Conservation (phyloP, 2,113 vertebrate genomes). For the Tenrec ecaudatus region DNA sequence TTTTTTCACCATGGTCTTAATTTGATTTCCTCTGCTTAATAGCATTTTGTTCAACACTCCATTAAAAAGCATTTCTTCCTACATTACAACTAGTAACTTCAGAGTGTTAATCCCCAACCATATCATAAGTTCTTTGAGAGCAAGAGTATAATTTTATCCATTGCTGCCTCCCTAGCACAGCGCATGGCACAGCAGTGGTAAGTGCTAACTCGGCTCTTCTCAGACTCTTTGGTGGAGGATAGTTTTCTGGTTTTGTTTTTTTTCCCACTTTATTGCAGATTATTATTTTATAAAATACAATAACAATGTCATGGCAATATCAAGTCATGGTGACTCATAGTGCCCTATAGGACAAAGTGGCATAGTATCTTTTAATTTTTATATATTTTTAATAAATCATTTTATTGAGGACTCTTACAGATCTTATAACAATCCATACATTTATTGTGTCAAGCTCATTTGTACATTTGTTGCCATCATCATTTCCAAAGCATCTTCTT, state of each 20-base stretch:
- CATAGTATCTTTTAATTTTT: no score
- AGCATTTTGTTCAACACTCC: background rate
- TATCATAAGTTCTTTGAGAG: constrained; percentile 21
- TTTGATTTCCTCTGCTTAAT: constrained; percentile 39
- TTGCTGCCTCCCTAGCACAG: constrained; percentile 17
- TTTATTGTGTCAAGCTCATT: no score
- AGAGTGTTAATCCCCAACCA: constrained; percentile 19
- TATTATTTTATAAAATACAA: constrained; percentile 48
- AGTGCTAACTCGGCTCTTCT: background rate
- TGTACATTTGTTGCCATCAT: no score
- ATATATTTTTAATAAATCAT: no score
- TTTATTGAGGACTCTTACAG: no score
- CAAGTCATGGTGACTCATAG: background rate
- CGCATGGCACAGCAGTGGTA: constrained; percentile 26
- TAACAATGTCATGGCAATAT: constrained; percentile 23
- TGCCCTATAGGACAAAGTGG: no score
- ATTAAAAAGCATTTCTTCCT: constrained; percentile 11
- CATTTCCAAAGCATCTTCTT: no score
- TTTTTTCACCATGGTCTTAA: background rate
- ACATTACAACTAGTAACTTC: constrained; percentile 47
- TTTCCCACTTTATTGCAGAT: background rate
- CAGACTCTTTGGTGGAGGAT: constrained; percentile 4
- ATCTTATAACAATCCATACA: no score
- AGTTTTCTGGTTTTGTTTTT: background rate
- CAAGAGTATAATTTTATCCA: constrained; percentile 40